Conservation (phyloP, 2,888 invertebrate genomes). For the Physocephala rufipes region DNA sequence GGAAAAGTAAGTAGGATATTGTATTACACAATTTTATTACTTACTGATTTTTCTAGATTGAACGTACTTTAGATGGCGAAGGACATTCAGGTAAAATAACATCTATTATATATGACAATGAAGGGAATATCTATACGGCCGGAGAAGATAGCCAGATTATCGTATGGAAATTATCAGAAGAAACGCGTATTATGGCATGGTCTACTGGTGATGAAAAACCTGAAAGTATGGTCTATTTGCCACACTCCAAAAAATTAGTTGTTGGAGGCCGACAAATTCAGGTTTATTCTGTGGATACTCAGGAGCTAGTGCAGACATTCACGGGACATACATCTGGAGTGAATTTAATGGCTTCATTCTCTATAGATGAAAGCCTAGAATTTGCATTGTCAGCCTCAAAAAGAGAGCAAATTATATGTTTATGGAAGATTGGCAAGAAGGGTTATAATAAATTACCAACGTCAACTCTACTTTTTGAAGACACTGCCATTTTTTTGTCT, state of each 20-base stretch:
- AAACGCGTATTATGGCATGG: conserved; percentile 68
- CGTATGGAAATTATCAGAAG: conserved; percentile 67
- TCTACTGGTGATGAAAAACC: conserved; percentile 69
- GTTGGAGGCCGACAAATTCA: conserved; percentile 60
- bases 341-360: conserved; percentile 64
- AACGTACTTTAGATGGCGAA: conserved; percentile 57
- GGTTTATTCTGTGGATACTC: conserved; percentile 71
- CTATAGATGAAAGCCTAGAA: conserved; percentile 49
- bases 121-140: conserved; percentile 68
- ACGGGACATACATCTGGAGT: conserved; percentile 73
- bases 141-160: conserved; percentile 70
- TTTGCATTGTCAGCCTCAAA: conserved; percentile 61
- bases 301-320: conserved; percentile 71
- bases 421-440: conserved; percentile 63
- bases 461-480: conserved; percentile 76
- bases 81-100: conserved; percentile 69
- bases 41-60: conserved; percentile 52
- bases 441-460: conserved; percentile 67
- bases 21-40: not conserved
- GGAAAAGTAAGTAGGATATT: conserved; percentile 55
- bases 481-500: conserved; percentile 71
- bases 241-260: conserved; percentile 57
- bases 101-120: conserved; percentile 68
- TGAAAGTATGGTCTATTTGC: conserved; percentile 62
- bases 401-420: conserved; percentile 62